phyloP scores from a whole-genome alignment of 2,888 invertebrate species.

The Ommatoiulus sabulosus region DNA sequence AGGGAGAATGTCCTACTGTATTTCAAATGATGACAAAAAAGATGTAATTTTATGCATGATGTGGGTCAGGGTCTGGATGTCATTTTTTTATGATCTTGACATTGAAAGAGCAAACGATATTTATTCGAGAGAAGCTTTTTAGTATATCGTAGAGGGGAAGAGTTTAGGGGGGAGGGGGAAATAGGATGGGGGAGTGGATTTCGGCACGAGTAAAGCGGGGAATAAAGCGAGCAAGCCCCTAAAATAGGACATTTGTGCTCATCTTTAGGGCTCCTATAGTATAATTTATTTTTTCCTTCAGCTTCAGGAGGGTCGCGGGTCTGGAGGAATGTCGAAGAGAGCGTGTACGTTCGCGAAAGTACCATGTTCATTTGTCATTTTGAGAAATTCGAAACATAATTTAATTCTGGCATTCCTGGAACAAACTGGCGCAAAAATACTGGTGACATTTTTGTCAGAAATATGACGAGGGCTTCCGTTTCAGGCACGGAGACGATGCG shows the following conservation, averaged over 20 bases:
- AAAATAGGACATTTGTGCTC: neutral
- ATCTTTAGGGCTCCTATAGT: neutral
- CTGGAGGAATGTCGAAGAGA: neutral
- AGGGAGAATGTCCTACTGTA: neutral
- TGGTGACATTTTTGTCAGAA: slow-evolving; percentile 9
- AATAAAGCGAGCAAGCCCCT: neutral
- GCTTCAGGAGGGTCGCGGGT: neutral
- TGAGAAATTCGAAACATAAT: slow-evolving; percentile 12
- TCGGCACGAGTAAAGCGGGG: neutral
- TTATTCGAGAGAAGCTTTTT: neutral
- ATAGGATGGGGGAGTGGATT: neutral
- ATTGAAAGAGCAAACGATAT: neutral
- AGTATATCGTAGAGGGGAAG: neutral
- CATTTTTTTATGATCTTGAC: slow-evolving; percentile 10
- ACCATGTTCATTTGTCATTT: slow-evolving; percentile 12
- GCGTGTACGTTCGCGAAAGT: neutral
- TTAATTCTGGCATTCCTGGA: slow-evolving; percentile 12
- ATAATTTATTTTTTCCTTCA: neutral
- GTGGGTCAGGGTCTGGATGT: slow-evolving; percentile 2
- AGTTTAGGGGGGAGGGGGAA: neutral
- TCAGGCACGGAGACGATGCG: neutral
- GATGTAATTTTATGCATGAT: neutral
- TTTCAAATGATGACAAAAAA: neutral
- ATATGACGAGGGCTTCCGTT: slow-evolving; percentile 12
- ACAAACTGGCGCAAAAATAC: neutral